A percentile compares a stretch with the other conserved stretches of the same genome.
These are phyloP conservation scores for Mustelus asterias DNA, from an alignment of 2,113 vertebrate genomes.

Conservation along the genomic window DNA sequence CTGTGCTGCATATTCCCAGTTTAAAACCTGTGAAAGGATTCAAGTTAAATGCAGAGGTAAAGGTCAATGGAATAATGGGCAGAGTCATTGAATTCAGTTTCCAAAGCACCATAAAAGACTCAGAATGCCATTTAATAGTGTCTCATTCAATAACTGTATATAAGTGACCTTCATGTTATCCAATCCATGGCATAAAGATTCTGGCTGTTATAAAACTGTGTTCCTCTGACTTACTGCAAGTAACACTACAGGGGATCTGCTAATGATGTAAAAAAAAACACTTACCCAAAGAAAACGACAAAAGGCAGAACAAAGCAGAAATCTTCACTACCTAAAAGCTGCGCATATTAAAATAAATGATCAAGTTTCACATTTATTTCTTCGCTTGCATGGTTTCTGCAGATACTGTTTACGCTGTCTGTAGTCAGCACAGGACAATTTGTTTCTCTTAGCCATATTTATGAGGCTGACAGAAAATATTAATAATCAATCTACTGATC, in stretches of 20 bases:
- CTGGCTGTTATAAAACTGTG: not conserved
- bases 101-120: not conserved
- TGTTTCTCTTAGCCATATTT: not conserved
- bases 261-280: conserved; percentile 8
- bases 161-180: not conserved
- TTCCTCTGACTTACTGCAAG: not conserved
- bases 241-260: not conserved
- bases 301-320: not conserved
- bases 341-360: not conserved
- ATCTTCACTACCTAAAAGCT: not conserved
- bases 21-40: not conserved
- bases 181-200: not conserved
- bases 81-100: not conserved
- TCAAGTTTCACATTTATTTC: not conserved
- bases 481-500: not conserved
- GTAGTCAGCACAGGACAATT: not conserved
- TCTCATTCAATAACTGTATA: not conserved
- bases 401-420: not conserved
- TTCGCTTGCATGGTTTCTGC: not conserved
- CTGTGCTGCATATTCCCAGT: not conserved
- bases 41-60: not conserved
- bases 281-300: not conserved
- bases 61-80: not conserved
- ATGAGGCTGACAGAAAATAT: not conserved
- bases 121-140: not conserved